Evolutionary conservation across 1,140 invertebrate genomes (phyloP), one percentile per base, ranked within the genome.

Genomic region (Cecropterus lyciades): DNA sequence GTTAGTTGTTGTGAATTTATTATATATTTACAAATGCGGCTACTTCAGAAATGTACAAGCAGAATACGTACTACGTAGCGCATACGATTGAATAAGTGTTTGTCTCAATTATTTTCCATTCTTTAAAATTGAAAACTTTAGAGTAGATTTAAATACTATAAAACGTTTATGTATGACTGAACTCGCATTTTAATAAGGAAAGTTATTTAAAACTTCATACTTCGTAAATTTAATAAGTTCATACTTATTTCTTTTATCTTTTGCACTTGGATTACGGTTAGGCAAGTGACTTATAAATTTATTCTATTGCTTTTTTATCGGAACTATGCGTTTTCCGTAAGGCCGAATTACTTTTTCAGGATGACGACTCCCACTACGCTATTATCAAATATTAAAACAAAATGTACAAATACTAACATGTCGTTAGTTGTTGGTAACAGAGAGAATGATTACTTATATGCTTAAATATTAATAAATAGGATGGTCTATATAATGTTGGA

Each of bases 321-420:
- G 10, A 37, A 37, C 11, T 37, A 37, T 10, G n/a, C 9, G 1
- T 11, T 11, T 4, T 9, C 30, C 9, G 10, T 37, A 11, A n/a
- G 10, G 1, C 9, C 33, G 10, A 37, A n/a, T 11, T 37, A 11
- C 0, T 10, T 2, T 37, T 30, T 51, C 27, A 24, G 20, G 27
- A 27, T 57, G 55, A 56, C n/a, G 16, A 37, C 17, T 43, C 33
- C 37, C 27, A 17, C 0, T 27, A 17, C 45, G 62, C 59, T 57
- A 66, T 56, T 62, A 69, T 43, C 42, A 68, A 27, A 62, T 66
- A 46, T 75, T 74, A 60, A 67, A 69, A 53, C 52, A 53, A 59
- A 72, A 82, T 79, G 84, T 87, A 84, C 85, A 87, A 85, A 87
- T 71, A 68, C 69, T 37, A 53, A 74, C 52, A 73, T 53, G 65